Evolutionary conservation across 2,797 vertebrate genomes (phyloP).

Genomic region (Pelodytes ibericus): DNA sequence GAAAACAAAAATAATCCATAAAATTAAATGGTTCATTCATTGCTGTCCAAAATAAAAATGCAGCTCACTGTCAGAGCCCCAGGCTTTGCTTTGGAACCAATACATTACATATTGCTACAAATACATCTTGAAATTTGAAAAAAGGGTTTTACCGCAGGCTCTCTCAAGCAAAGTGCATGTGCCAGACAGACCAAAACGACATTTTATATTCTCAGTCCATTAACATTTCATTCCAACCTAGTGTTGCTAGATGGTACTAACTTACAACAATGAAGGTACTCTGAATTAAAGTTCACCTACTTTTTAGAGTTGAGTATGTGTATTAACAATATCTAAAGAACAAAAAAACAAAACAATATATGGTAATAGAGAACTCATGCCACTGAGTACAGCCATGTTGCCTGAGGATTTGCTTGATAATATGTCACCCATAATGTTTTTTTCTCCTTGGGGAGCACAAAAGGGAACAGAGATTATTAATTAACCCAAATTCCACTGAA

Average conservation of each 20-base stretch:
- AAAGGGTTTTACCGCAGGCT: constrained; percentile 48
- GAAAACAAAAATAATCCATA: constrained; percentile 14
- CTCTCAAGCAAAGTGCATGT: constrained; percentile 31
- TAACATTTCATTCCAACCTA: constrained; percentile 51
- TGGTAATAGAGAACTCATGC: too few species aligned
- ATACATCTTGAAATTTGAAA: constrained; percentile 51
- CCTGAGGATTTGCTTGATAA: too few species aligned
- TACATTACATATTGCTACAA: constrained; percentile 48
- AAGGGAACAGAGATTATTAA: too few species aligned
- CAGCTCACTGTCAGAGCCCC: constrained; percentile 26
- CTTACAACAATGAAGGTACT: constrained; percentile 44
- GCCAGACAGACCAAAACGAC: constrained; percentile 43
- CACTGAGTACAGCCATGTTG: too few species aligned
- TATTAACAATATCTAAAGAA: too few species aligned
- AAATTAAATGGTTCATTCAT: constrained; percentile 34
- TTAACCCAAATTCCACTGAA: too few species aligned
- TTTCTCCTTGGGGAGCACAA: too few species aligned
- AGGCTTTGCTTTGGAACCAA: constrained; percentile 47
- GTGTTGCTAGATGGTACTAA: constrained; percentile 29
- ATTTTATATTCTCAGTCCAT: constrained; percentile 44
- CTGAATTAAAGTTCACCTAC: background rate
- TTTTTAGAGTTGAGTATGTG: too few species aligned
- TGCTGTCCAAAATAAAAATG: constrained; percentile 45
- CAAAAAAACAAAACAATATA: too few species aligned
- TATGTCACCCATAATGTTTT: too few species aligned